Percentiles rank a stretch among this genome's conserved stretches.
Evolutionary conservation across 2,888 invertebrate species (phyloP).

Genomic region (Loripinus fragilis): DNA sequence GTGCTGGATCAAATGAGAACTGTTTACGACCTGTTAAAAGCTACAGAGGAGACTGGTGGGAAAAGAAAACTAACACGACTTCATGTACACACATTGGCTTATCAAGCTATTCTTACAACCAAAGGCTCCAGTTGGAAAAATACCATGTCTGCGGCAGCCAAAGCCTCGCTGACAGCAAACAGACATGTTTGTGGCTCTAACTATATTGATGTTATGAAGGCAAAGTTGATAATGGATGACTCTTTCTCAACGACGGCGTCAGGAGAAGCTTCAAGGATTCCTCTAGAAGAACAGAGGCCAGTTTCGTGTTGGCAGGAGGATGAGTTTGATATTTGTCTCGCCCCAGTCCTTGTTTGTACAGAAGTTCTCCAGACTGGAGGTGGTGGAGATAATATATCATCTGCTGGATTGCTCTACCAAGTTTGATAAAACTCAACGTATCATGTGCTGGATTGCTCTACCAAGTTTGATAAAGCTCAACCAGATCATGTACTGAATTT

Average conservation of each 20-base stretch:
- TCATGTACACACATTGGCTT: slow-evolving; percentile 94
- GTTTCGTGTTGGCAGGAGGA: slow-evolving; percentile 92
- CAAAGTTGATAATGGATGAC: slow-evolving; percentile 90
- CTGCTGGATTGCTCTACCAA: slow-evolving; percentile 89
- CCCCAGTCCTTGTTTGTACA: slow-evolving; percentile 93
- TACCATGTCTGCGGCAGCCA: slow-evolving; percentile 91
- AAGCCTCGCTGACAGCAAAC: slow-evolving; percentile 92
- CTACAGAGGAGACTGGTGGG: slow-evolving; percentile 77
- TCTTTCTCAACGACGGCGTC: slow-evolving; percentile 90
- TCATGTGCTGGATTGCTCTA: slow-evolving; percentile 92
- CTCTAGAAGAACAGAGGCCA: slow-evolving; percentile 88
- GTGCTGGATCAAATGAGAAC: slow-evolving; percentile 92
- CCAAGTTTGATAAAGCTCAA: slow-evolving; percentile 84
- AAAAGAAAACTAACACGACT: slow-evolving; percentile 88
- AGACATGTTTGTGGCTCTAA: slow-evolving; percentile 91
- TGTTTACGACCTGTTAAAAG: slow-evolving; percentile 84
- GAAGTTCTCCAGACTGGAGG: slow-evolving; percentile 92
- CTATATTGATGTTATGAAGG: slow-evolving; percentile 85
- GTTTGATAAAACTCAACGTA: slow-evolving; percentile 87
- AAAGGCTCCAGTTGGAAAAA: slow-evolving; percentile 89
- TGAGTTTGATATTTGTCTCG: slow-evolving; percentile 89
- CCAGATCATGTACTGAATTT: slow-evolving; percentile 93
- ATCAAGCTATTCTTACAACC: slow-evolving; percentile 91
- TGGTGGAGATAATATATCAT: slow-evolving; percentile 94
- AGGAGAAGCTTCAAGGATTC: slow-evolving; percentile 85